These are phyloP conservation scores for Macquaria ambigua DNA, from an alignment of 2,113 vertebrate genomes.

Conservation along the genomic window DNA sequence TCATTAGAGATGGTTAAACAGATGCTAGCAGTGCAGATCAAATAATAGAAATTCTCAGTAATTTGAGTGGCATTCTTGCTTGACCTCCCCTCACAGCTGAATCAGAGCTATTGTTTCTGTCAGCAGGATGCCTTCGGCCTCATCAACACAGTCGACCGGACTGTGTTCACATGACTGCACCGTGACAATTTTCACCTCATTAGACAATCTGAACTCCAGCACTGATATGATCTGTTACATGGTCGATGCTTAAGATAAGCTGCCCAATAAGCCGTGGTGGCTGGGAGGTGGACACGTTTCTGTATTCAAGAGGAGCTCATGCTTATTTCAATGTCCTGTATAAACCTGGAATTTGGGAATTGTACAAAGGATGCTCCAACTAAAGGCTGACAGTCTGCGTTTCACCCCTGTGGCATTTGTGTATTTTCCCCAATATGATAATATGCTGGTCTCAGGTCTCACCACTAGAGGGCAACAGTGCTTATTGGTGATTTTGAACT, in stretches of 20 bases:
- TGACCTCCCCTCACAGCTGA: not conserved
- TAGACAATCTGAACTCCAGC: not conserved
- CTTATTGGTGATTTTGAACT: not conserved
- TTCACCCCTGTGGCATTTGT: not conserved
- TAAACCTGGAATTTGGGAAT: not conserved
- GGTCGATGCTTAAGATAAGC: not conserved
- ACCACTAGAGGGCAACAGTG: slow-evolving; percentile 22
- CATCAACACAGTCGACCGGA: slow-evolving; percentile 12
- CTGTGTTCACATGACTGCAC: slow-evolving; percentile 9
- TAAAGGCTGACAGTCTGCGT: not conserved
- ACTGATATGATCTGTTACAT: rapidly evolving
- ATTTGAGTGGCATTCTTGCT: slow-evolving; percentile 27
- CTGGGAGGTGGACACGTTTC: not conserved
- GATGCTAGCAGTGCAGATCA: not conserved
- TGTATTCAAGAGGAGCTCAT: not conserved
- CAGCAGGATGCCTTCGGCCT: not conserved
- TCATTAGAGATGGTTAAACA: slow-evolving; percentile 26
- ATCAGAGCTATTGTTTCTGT: not conserved
- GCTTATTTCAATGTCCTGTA: not conserved
- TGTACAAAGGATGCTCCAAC: not conserved
- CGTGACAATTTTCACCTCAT: not conserved
- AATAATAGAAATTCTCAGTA: not conserved
- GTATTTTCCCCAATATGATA: not conserved
- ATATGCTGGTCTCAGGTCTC: not conserved
- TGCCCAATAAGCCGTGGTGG: not conserved